A percentile compares a stretch with the other conserved stretches of the same genome.
Evolutionary conservation across 2,113 vertebrate species (phyloP).

Genomic region (Mionectes macconnelli): DNA sequence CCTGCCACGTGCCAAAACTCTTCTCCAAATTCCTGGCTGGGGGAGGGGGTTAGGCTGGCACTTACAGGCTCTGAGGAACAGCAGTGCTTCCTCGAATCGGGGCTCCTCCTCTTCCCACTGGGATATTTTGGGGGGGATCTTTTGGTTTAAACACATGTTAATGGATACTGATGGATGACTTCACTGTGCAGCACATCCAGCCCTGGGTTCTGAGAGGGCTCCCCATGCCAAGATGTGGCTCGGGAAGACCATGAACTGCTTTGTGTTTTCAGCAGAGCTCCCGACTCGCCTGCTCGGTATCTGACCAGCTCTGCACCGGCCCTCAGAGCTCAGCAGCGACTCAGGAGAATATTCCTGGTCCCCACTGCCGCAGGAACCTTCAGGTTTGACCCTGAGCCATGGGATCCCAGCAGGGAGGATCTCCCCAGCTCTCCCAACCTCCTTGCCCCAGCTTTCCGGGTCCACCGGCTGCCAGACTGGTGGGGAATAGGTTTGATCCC

Average conservation of each 20-base stretch:
- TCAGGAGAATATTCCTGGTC: not conserved
- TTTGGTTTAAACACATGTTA: not conserved
- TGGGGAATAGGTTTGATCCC: not conserved
- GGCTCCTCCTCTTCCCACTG: not conserved
- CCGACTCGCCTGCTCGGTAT: slow-evolving; percentile 45
- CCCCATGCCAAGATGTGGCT: slow-evolving; percentile 7
- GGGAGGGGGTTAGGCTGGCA: rapidly evolving
- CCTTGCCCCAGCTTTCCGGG: rapidly evolving
- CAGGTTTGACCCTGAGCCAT: not conserved
- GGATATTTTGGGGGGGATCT: not conserved
- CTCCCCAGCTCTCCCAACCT: not conserved
- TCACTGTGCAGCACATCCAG: not conserved
- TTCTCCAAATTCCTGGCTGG: not conserved
- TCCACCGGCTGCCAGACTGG: rapidly evolving
- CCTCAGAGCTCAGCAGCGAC: not conserved
- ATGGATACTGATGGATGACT: not conserved
- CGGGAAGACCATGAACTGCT: slow-evolving; percentile 57
- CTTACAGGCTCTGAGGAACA: not conserved
- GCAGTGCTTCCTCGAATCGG: rapidly evolving
- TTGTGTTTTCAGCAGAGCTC: slow-evolving; percentile 56
- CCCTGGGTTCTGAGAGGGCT: not conserved
- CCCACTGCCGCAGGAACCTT: not conserved
- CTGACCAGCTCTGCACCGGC: slow-evolving; percentile 26
- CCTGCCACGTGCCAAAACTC: not conserved
- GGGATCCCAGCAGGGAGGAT: rapidly evolving